These are phyloP conservation scores for Nylanderia fulva DNA, from an alignment of 1,140 invertebrate genomes.

Conservation along the genomic window DNA sequence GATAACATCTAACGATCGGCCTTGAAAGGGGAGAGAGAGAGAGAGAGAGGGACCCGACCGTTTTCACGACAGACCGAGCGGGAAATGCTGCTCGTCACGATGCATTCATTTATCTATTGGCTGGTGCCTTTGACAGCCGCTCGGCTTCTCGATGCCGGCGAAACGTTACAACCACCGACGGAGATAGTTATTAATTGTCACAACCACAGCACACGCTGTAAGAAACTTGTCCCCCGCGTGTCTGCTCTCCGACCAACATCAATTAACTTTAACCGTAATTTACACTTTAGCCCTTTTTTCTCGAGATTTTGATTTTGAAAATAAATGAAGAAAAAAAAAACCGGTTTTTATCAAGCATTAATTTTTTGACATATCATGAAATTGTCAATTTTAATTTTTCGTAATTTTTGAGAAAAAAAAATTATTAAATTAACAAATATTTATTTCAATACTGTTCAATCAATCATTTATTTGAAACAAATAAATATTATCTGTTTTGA, in stretches of 20 bases:
- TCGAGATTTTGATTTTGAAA: not conserved
- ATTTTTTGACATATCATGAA: not conserved
- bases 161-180: slow-evolving; percentile 57
- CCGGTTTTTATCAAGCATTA: not conserved
- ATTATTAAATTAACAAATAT: too few relatives aligned
- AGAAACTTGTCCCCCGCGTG: not conserved
- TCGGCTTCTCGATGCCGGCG: slow-evolving; percentile 37
- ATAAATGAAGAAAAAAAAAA: not conserved
- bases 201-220: slow-evolving; percentile 12
- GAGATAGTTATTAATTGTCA: slow-evolving; percentile 69
- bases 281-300: not conserved
- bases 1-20: slow-evolving; percentile 81
- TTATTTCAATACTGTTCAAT: too few relatives aligned
- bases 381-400: too few relatives aligned
- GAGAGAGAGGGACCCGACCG: too few relatives aligned
- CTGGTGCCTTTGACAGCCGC: slow-evolving; percentile 56
- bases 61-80: slow-evolving; percentile 83
- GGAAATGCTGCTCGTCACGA: slow-evolving; percentile 84
- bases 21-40: slow-evolving; percentile 82
- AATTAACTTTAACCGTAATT: not conserved
- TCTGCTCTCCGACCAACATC: not conserved
- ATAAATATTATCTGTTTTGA: too few relatives aligned
- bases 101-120: slow-evolving; percentile 83
- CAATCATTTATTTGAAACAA: too few relatives aligned
- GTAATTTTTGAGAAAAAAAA: too few relatives aligned